These are phyloP conservation scores for Gopherus flavomarginatus DNA, from an alignment of 2,113 vertebrate genomes.

Conservation along the genomic window DNA sequence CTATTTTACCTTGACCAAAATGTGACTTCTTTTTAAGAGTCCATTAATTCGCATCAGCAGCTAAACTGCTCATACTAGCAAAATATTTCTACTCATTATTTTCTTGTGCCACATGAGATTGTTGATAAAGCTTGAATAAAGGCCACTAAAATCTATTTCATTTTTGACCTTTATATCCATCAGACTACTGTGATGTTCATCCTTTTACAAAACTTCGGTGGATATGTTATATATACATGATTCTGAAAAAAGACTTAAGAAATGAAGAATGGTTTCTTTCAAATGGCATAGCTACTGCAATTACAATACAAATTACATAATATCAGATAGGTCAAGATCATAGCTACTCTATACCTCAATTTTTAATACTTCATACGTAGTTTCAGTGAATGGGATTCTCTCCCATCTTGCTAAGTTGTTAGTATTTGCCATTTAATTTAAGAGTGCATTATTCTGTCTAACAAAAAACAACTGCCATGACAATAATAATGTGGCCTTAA, in stretches of 20 bases:
- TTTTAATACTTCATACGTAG: not conserved
- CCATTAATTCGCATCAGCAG: conserved; percentile 23
- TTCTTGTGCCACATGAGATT: not conserved
- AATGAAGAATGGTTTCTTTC: conserved; percentile 9
- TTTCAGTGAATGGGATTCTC: not conserved
- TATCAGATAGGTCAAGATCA: not conserved
- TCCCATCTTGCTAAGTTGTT: not conserved
- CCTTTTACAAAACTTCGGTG: not conserved
- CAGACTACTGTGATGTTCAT: conserved; percentile 8
- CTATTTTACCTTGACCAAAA: not conserved
- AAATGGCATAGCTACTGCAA: not conserved
- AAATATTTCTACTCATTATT: conserved; percentile 40
- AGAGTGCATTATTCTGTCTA: not conserved
- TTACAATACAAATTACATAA: conserved; percentile 14
- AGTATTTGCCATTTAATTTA: not conserved
- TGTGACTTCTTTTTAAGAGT: not conserved
- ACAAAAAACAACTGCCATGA: not conserved
- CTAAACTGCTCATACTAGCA: conserved; percentile 4
- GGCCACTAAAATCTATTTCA: not conserved
- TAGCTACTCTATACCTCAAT: not conserved
- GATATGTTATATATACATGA: not conserved
- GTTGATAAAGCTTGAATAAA: conserved; percentile 36
- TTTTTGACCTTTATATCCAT: conserved; percentile 42
- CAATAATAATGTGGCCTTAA: not conserved
- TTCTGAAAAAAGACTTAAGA: conserved; percentile 9